Base-by-base conservation (phyloP, 2,888 invertebrate species). In the Augiades crinisus region DNA sequence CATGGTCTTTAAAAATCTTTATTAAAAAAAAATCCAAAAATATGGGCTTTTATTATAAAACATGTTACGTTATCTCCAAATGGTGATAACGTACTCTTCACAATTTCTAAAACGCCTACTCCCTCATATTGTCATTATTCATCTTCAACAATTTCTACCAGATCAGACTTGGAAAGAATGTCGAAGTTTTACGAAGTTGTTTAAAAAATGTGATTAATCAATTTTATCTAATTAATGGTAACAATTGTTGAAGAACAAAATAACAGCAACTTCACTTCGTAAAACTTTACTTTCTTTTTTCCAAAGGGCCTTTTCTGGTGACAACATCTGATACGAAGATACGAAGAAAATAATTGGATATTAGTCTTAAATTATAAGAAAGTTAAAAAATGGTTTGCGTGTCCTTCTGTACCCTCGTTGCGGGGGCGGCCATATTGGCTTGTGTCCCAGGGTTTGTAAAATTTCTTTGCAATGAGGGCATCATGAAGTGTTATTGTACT, bases 81-180 rank as follows among this genome's bases (percentile, higher is more conserved):
- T n/a, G n/a, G n/a, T n/a, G n/a, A n/a, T n/a, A n/a, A n/a, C n/a
- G n/a, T n/a, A n/a, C n/a, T n/a, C n/a, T n/a, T n/a, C n/a, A n/a
- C n/a, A n/a, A n/a, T n/a, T n/a, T n/a, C 1, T 27, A 3, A 27
- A 27, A 19, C 3, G 19, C 5, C 19, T 10, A 2, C 4, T 10
- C 10, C 10, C 4, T 10, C 4, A 8, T 8, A 5, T 22, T 5
- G 6, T 22, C 5, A 22, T 19, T 14, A 21, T 44, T 36, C 55
- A 67, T 72, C 76, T 81, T 78, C 78, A 80, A 78, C 79, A 79
- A 78, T 81, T 77, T 56, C 79, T 75, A 76, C 75, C 74, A 61
- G 61, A 65, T 59, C 53, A 47, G 53, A 63, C 22, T 51, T 59
- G 59, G 53, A 24, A 36, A 59, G 57, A 58, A 64, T 27, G 61